These are phyloP conservation scores for Origma solitaria DNA, from an alignment of 2,113 vertebrate genomes.

Conservation along the genomic window DNA sequence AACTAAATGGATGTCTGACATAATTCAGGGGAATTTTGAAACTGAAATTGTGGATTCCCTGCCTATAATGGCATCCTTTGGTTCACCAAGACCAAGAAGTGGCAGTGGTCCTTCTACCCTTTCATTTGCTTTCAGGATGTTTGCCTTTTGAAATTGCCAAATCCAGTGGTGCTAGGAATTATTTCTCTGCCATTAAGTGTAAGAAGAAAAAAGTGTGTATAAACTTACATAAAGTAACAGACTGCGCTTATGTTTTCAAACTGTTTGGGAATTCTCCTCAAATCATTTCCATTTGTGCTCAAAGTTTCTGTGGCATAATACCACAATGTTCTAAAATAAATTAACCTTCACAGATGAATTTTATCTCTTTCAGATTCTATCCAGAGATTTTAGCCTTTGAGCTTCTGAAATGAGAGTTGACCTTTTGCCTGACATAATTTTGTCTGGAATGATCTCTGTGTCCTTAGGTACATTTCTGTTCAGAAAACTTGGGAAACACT, in stretches of 20 bases:
- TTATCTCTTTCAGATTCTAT: conserved; percentile 49
- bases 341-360: conserved; percentile 25
- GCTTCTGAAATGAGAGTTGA: not conserved
- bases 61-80: not conserved
- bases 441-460: not conserved
- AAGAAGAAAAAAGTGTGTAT: conserved; percentile 13
- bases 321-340: conserved; percentile 45
- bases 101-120: not conserved
- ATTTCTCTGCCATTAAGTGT: conserved; percentile 32
- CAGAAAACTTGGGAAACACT: not conserved
- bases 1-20: not conserved
- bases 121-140: not conserved
- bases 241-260: not conserved
- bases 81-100: not conserved
- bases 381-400: conserved; percentile 5
- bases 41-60: not conserved
- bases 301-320: conserved; percentile 62
- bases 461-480: not conserved
- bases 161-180: not conserved
- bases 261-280: conserved; percentile 8
- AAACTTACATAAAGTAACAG: not conserved
- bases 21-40: not conserved
- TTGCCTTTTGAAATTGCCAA: not conserved
- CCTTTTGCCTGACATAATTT: not conserved
- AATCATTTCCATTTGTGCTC: conserved; percentile 55